phyloP scores from a whole-genome alignment of 2,797 vertebrate species.

The Artibeus jamaicensis region DNA sequence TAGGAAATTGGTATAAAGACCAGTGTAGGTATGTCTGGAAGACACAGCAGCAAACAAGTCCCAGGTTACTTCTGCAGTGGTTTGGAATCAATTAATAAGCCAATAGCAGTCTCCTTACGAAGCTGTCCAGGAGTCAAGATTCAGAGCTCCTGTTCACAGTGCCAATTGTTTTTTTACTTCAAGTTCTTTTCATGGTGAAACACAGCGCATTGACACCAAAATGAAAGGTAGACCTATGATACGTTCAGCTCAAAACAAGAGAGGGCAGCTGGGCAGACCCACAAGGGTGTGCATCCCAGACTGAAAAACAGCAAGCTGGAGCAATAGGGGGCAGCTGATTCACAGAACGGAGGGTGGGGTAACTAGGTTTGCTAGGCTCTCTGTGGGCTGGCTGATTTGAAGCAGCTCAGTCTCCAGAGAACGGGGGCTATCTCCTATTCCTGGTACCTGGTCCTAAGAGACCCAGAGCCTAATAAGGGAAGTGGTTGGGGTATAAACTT shows the following conservation, averaged over 20 bases:
- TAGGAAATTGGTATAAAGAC: neutral
- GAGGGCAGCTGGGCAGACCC: neutral
- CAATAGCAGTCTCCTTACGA: neutral
- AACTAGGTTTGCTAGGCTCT: neutral
- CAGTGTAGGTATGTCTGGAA: neutral
- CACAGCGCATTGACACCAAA: neutral
- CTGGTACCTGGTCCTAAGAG: neutral
- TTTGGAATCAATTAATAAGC: neutral
- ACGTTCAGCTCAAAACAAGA: neutral
- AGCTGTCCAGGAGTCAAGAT: neutral
- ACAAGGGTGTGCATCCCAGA: neutral
- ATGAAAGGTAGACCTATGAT: neutral
- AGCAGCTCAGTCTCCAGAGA: neutral
- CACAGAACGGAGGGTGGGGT: too few species aligned
- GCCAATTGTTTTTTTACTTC: neutral
- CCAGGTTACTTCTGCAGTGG: neutral
- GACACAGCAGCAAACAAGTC: neutral
- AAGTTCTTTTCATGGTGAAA: neutral
- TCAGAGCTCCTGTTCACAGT: neutral
- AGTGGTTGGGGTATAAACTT: neutral
- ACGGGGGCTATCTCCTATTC: neutral
- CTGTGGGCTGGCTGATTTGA: neutral
- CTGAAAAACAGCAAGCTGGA: neutral
- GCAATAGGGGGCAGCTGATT: too few species aligned
- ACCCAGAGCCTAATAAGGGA: neutral